Base-by-base conservation (phyloP, 2,797 vertebrate species). In the Catharus ustulatus region DNA sequence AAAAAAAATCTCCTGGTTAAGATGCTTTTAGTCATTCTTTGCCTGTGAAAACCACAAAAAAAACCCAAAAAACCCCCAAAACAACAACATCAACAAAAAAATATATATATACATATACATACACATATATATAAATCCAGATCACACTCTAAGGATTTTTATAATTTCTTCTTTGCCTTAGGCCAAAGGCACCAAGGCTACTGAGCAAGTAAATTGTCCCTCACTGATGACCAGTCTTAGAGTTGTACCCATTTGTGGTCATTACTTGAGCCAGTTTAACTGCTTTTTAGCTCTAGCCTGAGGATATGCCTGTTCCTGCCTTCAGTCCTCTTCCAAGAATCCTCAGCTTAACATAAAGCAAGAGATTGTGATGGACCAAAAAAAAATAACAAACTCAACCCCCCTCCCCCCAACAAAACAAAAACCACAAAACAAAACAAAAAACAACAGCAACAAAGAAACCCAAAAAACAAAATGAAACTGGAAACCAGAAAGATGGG, bases 241-340 rank as follows among this genome's bases (percentile, higher is more conserved):
- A 66, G 15, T 11, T 57, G 40, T 43, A 5, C 1, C 11, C 17
- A 26, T 72, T 72, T 0, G 0, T 64, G 21, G 63, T 43, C 54
- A 11, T 46, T 62, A 24, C 45, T 36, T 67, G 57, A 87, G 26
- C 15, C 16, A 38, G 8, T 82, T 88, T 73, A 92, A 79, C 32
- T 62, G 46, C 10, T 62, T 66, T 90, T 81, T 66, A 93, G 30
- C 18, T 29, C 59, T 69, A 84, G 30, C 62, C 57, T 45, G 49
- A 73, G 51, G 40, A 38, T 62, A 58, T 23, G 27, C 22, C 42
- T 67, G 15, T 29, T 80, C 38, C 30, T 86, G 45, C 38, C 23
- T 67, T 54, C 73, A 61, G 48, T 27, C 1, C 1, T 63, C 34
- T 75, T 63, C 59, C 24, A 38, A 69, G 51, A 78, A 88, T 24